Base-by-base conservation (phyloP, 1,140 invertebrate genomes). In the Meteorus sp. region DNA sequence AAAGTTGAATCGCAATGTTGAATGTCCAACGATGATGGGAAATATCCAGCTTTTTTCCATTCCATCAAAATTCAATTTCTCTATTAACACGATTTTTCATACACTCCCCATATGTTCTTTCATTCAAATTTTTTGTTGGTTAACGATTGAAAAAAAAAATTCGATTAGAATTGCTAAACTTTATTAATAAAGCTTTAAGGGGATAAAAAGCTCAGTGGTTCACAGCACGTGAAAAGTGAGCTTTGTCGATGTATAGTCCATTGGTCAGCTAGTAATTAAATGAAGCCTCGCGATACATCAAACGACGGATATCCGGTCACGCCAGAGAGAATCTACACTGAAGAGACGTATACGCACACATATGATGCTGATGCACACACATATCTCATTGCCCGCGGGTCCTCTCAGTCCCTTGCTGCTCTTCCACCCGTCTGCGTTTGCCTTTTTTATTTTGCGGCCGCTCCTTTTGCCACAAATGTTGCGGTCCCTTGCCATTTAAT, bases 241-340 rank as follows among this genome's bases (percentile, higher is more conserved):
- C 31, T 52, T 52, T 52, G 50, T 52, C 13, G n/a, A n/a, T n/a
- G n/a, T n/a, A n/a, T 22, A 20, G 31, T 35, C 7, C 15, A 19
- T 19, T 31, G 47, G 43, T 58, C 56, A 51, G 20, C 2, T 27
- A 8, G 59, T 56, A 64, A 64, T 64, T 61, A 59, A 56, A 64
- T 64, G 63, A 64, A 64, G 56, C 56, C 59, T 51, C 35, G 29
- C 47, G 27, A 59, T 58, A 64, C 59, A 64, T 64, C 63, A 64
- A 64, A 64, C 56, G 62, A 27, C 29, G 29, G 17, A 41, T 41
- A 60, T 53, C 13, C 13, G 23, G 33, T 13, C n/a, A n/a, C n/a
- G n/a, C n/a, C n/a, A n/a, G n/a, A n/a, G n/a, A n/a, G n/a, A n/a
- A n/a, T n/a, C n/a, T n/a, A n/a, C n/a, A n/a, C n/a, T n/a, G n/a